These are phyloP conservation scores for Tokudaia muenninki DNA, from an alignment of 2,797 vertebrate genomes.

Conservation along the genomic window DNA sequence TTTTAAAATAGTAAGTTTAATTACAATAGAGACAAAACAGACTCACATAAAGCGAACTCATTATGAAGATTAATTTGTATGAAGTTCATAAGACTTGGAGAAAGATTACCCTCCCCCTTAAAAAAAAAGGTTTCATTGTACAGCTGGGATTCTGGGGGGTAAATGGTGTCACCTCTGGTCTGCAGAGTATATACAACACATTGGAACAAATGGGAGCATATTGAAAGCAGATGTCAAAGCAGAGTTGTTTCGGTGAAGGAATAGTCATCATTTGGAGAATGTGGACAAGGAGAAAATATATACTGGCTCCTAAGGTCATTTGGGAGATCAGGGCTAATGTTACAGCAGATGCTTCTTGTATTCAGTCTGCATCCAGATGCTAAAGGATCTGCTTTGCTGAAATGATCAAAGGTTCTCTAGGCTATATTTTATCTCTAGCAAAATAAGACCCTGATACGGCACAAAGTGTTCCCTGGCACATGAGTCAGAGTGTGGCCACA, in stretches of 20 bases:
- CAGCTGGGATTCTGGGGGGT: neutral
- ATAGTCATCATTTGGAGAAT: constrained; percentile 54
- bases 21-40: constrained; percentile 47
- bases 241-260: constrained; percentile 9
- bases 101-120: neutral
- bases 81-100: constrained; percentile 27
- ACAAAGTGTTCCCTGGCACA: neutral
- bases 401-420: constrained; percentile 28
- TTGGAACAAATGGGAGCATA: constrained; percentile 56
- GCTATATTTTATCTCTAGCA: neutral
- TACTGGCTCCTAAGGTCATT: neutral
- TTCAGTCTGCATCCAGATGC: neutral
- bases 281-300: neutral
- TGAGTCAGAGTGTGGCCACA: neutral
- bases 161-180: constrained; percentile 53
- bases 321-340: neutral
- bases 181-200: neutral
- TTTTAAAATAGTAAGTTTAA: constrained; percentile 65
- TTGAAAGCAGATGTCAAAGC: constrained; percentile 68
- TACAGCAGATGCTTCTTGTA: neutral
- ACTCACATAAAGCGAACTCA: constrained; percentile 35
- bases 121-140: neutral
- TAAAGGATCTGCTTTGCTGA: neutral
- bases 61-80: constrained; percentile 49
- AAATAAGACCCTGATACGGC: neutral